These are phyloP conservation scores for Heterodera schachtii DNA, from an alignment of 1,140 invertebrate genomes.

Conservation along the genomic window DNA sequence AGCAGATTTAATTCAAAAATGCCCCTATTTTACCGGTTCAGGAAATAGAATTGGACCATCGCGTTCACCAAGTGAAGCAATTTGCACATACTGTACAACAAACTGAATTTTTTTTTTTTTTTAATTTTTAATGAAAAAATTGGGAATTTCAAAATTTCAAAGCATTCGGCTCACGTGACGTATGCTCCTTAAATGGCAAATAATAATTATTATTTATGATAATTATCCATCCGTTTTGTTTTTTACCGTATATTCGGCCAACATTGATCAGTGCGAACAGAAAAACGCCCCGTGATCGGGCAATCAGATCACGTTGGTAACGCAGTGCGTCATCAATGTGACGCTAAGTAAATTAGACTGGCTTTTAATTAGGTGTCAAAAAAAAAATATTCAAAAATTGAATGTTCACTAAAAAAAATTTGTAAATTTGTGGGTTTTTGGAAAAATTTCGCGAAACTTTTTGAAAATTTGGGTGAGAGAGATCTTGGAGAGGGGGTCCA, in stretches of 20 bases:
- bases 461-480: no score
- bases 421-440: slow-evolving; percentile 9
- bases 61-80: slow-evolving; percentile 69
- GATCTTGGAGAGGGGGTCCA: no score
- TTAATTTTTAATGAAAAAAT: slow-evolving; percentile 54
- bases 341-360: slow-evolving; percentile 25
- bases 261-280: slow-evolving; percentile 56
- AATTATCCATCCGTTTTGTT: no score
- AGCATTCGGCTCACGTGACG: slow-evolving; percentile 8
- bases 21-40: slow-evolving; percentile 61
- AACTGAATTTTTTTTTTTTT: slow-evolving; percentile 23
- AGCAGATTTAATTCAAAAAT: no score
- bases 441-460: neutral
- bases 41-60: slow-evolving; percentile 69
- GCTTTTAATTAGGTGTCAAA: no score
- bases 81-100: slow-evolving; percentile 67
- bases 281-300: slow-evolving; percentile 54
- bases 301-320: slow-evolving; percentile 60
- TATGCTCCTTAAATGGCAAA: slow-evolving; percentile 19
- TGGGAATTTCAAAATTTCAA: neutral
- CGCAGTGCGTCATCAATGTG: slow-evolving; percentile 64
- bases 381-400: no score
- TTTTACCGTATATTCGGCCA: slow-evolving; percentile 45
- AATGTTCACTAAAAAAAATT: neutral
- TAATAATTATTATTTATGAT: neutral